Base-by-base conservation (phyloP, 1,140 invertebrate species). In the Platyura marginata region DNA sequence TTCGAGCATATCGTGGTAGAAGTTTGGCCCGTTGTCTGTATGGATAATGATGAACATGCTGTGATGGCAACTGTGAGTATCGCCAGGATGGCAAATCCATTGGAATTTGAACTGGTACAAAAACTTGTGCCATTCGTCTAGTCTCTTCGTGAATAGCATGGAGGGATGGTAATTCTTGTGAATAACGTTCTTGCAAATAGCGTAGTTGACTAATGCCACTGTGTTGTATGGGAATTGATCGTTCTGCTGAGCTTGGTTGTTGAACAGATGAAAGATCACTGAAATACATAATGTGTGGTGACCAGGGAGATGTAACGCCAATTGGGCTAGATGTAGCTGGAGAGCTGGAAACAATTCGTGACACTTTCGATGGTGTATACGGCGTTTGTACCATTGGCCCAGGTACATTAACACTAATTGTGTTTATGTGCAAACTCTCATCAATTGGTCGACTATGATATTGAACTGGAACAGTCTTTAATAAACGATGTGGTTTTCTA, bases 231-330 rank as follows among this genome's bases (percentile, higher is more conserved):
- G 79, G 80, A 50, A 79, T 78, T 0, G 84, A 87, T 23, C 79
- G 69, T 51, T 88, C 83, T 1, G 69, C 75, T 40, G 81, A 84
- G 48, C 81, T 81, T 23, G 78, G 74, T 52, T 81, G 80, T 10
- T 73, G 67, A n/a, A 88, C 84, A 9, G 82, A 86, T 62, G 83
- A 88, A 46, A 89, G 68, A 61, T 88, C 85, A 54, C 78, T 84
- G 51, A 84, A 79, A 60, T 81, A 80, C 45, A 78, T 66, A 21
- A 49, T 21, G 32, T 38, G 25, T 21, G 76, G 67, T 8, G 75
- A 72, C 71, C 77, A 77, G 1, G 69, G 67, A 2, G 54, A 69
- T 45, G 37, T 55, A 44, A 57, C 45, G 48, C 48, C 29, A 75
- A 66, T 62, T 74, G 47, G 65, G 66, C 50, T 53, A 53, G 53